Conservation (phyloP, 2,113 vertebrate species). For the Polypterus senegalus region DNA sequence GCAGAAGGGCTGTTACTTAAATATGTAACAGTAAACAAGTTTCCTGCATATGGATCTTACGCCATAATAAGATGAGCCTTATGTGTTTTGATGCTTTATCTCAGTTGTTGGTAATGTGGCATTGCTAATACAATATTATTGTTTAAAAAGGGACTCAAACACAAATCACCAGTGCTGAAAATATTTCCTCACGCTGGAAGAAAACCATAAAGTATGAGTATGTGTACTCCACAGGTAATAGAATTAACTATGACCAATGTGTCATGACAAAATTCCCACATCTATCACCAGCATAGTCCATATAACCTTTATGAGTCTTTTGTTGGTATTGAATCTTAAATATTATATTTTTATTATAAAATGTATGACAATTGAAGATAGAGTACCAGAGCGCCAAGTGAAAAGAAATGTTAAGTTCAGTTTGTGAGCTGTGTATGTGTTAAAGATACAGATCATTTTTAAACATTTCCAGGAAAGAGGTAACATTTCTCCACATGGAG, state of each 20-base stretch:
- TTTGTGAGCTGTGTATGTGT: background rate
- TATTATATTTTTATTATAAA: constrained; percentile 6
- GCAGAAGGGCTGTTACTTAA: constrained; percentile 38
- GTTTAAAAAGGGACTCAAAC: constrained; percentile 16
- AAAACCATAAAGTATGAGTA: constrained; percentile 23
- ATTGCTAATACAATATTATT: constrained; percentile 48
- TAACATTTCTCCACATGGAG: background rate
- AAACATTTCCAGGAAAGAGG: background rate
- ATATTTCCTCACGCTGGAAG: no score
- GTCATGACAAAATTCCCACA: constrained; percentile 47
- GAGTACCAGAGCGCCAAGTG: no score
- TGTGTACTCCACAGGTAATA: constrained; percentile 42
- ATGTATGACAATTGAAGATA: background rate
- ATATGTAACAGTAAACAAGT: constrained; percentile 39
- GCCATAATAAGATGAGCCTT: constrained; percentile 34
- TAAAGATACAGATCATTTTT: background rate
- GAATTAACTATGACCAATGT: constrained; percentile 64
- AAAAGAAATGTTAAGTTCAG: no score
- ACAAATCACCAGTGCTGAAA: no score
- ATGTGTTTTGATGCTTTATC: constrained; percentile 18
- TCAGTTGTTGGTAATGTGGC: constrained; percentile 41
- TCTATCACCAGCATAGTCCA: constrained; percentile 51
- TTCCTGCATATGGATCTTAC: constrained; percentile 22
- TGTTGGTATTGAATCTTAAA: constrained; percentile 16
- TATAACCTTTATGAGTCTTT: constrained; percentile 54